A percentile compares a stretch with the other conserved stretches of the same genome.
phyloP scores from a whole-genome alignment of 23 tunicate genomes.

The Ciona savignyi region DNA sequence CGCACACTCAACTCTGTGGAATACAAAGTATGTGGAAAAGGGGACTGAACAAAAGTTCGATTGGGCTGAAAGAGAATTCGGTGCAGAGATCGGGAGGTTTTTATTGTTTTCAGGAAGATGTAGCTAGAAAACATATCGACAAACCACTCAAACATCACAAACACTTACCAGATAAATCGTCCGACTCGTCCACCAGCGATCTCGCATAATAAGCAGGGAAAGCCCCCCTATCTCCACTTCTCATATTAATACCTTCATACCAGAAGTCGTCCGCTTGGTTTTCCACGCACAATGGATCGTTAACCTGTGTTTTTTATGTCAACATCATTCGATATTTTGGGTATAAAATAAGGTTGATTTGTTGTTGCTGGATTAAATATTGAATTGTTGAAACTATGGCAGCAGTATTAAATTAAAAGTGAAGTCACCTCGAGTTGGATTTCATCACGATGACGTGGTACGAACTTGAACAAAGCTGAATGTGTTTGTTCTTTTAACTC shows the following conservation, averaged over 20 bases:
- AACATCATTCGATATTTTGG: too few relatives aligned
- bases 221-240: constrained; percentile 62
- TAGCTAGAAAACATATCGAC: too few relatives aligned
- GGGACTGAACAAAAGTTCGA: too few relatives aligned
- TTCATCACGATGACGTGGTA: constrained; percentile 74
- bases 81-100: too few relatives aligned
- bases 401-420: background rate
- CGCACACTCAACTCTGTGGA: constrained; percentile 6
- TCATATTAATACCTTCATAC: constrained; percentile 88
- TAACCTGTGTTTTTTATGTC: too few relatives aligned
- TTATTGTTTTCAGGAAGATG: too few relatives aligned
- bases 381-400: too few relatives aligned
- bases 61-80: too few relatives aligned
- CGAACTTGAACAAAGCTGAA: constrained; percentile 64
- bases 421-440: constrained; percentile 35
- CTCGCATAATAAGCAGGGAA: constrained; percentile 74
- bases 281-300: constrained; percentile 58
- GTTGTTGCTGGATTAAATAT: too few relatives aligned
- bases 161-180: constrained; percentile 38
- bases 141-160: too few relatives aligned
- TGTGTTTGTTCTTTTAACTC: constrained; percentile 81
- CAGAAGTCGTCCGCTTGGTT: constrained; percentile 74
- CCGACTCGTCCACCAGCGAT: constrained; percentile 23
- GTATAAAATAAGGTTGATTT: too few relatives aligned
- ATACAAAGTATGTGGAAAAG: too few relatives aligned